These are phyloP conservation scores for Plutella xylostella DNA, from an alignment of 2,888 invertebrate species.

Conservation along the genomic window DNA sequence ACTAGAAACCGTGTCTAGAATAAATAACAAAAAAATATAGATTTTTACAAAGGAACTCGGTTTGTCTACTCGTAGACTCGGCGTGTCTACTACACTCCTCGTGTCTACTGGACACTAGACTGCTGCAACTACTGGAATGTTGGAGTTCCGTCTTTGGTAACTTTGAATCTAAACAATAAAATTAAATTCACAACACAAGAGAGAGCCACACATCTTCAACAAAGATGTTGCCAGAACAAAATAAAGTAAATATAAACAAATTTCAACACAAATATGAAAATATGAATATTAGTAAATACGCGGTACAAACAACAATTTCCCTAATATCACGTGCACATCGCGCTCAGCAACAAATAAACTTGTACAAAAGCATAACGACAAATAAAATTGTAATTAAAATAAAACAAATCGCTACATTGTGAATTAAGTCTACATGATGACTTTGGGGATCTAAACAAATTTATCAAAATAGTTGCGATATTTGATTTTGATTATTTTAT, in stretches of 20 bases:
- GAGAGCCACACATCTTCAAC: neutral
- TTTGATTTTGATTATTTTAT: too few species aligned
- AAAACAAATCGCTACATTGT: neutral
- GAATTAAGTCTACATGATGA: too few species aligned
- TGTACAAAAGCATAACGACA: conserved; percentile 50
- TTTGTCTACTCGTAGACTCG: too few species aligned
- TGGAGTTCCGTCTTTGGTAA: conserved; percentile 2
- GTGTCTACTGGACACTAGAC: too few species aligned
- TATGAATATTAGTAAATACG: neutral
- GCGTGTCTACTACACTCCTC: too few species aligned
- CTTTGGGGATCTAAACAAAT: too few species aligned
- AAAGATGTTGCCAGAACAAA: neutral
- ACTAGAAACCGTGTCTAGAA: conserved; percentile 57
- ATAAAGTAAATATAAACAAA: too few species aligned
- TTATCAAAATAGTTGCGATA: too few species aligned
- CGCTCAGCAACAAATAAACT: conserved; percentile 54
- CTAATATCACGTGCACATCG: conserved; percentile 56
- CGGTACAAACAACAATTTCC: conserved; percentile 23
- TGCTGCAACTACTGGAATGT: neutral
- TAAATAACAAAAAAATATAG: neutral
- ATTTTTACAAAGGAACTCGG: neutral
- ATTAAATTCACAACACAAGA: conserved; percentile 1
- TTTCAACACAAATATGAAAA: neutral
- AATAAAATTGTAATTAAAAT: conserved; percentile 42
- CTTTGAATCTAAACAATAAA: conserved; percentile 2